Evolutionary conservation across 2,113 vertebrate genomes (phyloP).

Genomic region (Mugil cephalus): DNA sequence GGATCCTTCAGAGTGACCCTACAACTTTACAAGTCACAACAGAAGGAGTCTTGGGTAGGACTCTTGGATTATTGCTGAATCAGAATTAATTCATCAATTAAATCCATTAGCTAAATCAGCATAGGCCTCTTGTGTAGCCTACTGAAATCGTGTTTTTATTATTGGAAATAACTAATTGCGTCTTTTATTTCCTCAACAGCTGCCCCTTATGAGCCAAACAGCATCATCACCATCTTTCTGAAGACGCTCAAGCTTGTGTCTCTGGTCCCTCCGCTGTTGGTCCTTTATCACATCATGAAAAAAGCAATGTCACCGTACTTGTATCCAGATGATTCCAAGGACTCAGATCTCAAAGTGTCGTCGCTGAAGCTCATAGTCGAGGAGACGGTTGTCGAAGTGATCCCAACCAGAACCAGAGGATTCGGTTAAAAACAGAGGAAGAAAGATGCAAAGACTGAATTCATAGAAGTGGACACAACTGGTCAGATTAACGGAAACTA

Average conservation of each 20-base stretch:
- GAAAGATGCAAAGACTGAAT: background rate
- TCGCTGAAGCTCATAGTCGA: background rate
- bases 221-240: background rate
- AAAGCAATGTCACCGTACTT: constrained; percentile 10
- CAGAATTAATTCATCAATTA: too few species aligned
- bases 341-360: background rate
- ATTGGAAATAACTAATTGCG: background rate
- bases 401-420: background rate
- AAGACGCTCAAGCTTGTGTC: constrained; percentile 9
- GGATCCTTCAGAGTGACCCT: constrained; percentile 20
- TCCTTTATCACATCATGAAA: constrained; percentile 18
- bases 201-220: accelerated
- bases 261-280: constrained; percentile 23
- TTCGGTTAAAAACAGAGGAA: background rate
- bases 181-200: constrained; percentile 1
- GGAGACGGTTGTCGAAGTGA: background rate
- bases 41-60: background rate
- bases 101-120: too few species aligned
- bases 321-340: background rate
- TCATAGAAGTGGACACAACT: too few species aligned
- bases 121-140: too few species aligned
- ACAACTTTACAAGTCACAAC: constrained; percentile 18
- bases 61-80: too few species aligned
- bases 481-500: too few species aligned
- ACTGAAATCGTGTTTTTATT: too few species aligned